Percentiles rank a stretch among this genome's conserved stretches.
These are phyloP conservation scores for Acrocyrtus sp. DNA, from an alignment of 2,888 invertebrate genomes.

Conservation along the genomic window DNA sequence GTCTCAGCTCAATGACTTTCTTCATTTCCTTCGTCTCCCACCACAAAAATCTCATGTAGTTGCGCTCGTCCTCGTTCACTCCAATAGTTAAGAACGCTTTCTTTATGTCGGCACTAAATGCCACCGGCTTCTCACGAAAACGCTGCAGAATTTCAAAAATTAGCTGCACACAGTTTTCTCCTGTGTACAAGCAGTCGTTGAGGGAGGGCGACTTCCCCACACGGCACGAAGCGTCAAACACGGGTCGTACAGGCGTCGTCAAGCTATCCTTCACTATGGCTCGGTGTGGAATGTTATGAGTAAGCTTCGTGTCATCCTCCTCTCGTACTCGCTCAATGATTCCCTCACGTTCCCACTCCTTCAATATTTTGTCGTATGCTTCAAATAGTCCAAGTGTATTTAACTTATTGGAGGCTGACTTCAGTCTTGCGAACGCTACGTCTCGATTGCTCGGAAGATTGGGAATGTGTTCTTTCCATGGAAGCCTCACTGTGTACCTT, in stretches of 20 bases:
- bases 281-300: not conserved
- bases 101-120: constrained; percentile 48
- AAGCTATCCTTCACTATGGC: not conserved
- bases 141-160: not conserved
- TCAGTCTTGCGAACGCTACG: not conserved
- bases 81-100: constrained; percentile 44
- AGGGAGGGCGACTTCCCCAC: not conserved
- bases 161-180: not conserved
- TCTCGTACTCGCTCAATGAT: constrained; percentile 4
- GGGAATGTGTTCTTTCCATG: not conserved
- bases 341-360: constrained; percentile 4
- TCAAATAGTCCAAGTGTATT: not conserved
- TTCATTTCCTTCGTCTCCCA: constrained; percentile 15
- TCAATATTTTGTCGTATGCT: not conserved
- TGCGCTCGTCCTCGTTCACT: constrained; percentile 16
- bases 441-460: not conserved
- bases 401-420: not conserved
- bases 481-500: not conserved
- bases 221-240: constrained; percentile 12
- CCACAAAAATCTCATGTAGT: constrained; percentile 42
- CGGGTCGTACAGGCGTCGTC: constrained; percentile 9
- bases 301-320: not conserved
- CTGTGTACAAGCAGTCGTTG: not conserved
- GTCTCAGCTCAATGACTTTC: not conserved
- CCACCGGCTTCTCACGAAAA: constrained; percentile 28